Base-by-base conservation (phyloP, 2,113 vertebrate species). In the Pseudorhombus dupliciocellatus region DNA sequence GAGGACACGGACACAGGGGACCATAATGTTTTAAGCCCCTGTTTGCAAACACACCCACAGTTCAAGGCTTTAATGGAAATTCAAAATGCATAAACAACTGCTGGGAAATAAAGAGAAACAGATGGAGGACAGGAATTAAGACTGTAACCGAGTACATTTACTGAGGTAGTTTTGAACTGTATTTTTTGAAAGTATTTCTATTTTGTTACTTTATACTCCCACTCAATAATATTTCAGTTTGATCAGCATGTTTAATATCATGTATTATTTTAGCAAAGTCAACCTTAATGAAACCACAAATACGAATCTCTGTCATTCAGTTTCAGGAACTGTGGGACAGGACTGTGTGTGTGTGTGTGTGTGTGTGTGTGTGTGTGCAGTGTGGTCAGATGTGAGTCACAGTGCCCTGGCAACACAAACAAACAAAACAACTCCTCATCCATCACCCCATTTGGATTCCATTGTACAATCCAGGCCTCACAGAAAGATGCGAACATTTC, bases 11-110 rank as follows among this genome's bases (percentile, higher is more conserved):
- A 68, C 62, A 66, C 5, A 12, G 55, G 24, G 22, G 7, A 28
- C 24, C 18, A 20, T 77, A 73, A 73, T 79, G 48, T 71, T 68
- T 80, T 59, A 0, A 58, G 40, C n/a, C 34, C 48, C 22, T 50
- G 4, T 46, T 68, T 58, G 65, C 25, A 68, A 54, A 15, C 31
- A 64, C 34, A 40, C 24, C 7, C 46, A 53, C 18, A 44, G 28
- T 28, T 34, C 37, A 53, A 82, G 24, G 42, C 3, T 61, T 61
- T 60, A 14, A 66, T 28, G 61, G 22, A 68, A 68, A 34, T 28
- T 22, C 64, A 25, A 70, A n/a, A 31, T 20, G 15, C 37, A 56
- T 34, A 63, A 61, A 37, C 58, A 69, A 53, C 28, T 18, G 4
- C 1, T 2, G 15, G 16, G 10, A 21, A 48, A n/a, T 8, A 44